A percentile compares a stretch with the other conserved stretches of the same genome.
Conservation (phyloP, 2,113 vertebrate species). For the Neotoma lepida region DNA sequence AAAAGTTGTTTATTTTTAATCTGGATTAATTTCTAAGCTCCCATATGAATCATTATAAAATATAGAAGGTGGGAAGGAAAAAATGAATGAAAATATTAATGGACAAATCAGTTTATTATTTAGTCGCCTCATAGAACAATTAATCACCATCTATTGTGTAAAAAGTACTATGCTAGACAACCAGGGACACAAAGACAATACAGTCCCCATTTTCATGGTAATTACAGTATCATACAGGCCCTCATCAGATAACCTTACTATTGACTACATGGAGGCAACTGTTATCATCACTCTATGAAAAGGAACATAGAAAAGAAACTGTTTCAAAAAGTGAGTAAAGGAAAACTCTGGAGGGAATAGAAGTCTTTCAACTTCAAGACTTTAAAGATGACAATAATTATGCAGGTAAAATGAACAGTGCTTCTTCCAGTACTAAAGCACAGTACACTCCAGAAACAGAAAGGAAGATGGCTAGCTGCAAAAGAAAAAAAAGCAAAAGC, state of each 20-base stretch:
- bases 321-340: neutral
- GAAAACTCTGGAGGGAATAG: neutral
- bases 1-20: neutral
- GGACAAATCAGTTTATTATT: slow-evolving; percentile 5
- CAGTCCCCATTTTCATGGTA: slow-evolving; percentile 32
- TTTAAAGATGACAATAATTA: slow-evolving; percentile 2
- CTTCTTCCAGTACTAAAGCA: neutral
- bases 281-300: slow-evolving; percentile 5
- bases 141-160: neutral
- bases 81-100: slow-evolving; percentile 17
- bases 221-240: neutral
- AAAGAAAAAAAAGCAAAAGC: neutral
- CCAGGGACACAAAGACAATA: neutral
- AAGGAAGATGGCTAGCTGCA: neutral
- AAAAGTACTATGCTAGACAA: neutral
- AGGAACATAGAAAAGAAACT: neutral
- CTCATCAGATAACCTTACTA: neutral
- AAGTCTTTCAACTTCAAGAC: slow-evolving; percentile 28
- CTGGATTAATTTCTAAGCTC: slow-evolving; percentile 43
- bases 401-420: neutral
- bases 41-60: slow-evolving; percentile 23
- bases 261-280: slow-evolving; percentile 1
- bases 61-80: neutral
- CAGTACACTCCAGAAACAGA: neutral
- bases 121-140: slow-evolving; percentile 41